Evolutionary conservation across 2,888 invertebrate species (phyloP), one percentile per base, ranked within the genome.

Genomic region (Meloe dianella): DNA sequence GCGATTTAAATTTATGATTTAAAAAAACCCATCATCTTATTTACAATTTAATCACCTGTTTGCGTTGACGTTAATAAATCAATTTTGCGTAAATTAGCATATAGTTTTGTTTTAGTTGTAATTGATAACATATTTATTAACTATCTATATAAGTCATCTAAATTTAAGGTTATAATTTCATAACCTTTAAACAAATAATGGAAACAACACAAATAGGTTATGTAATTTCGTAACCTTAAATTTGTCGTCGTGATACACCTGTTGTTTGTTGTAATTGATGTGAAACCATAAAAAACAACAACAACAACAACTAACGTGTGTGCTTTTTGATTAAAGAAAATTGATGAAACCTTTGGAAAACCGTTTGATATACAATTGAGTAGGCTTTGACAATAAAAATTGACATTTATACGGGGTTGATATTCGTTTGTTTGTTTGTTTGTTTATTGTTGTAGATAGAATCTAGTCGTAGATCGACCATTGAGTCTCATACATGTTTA

Each of bases 61-160:
- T 47, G 20, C 47, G 9, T n/a, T 47, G 47, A 20, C 47, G 20
- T 47, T 47, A 47, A 47, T 47, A 47, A 47, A 47, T 47, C 47
- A 47, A 47, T 20, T 38, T 17, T 10, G 6, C n/a, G 17, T 47
- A 47, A 47, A 47, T 47, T 47, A 47, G 20, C 47, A 47, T 47
- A 47, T 7, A n/a, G n/a, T n/a, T 38, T 17, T 38, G 2, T 41
- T n/a, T n/a, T n/a, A n/a, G n/a, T 32, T 32, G 27, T 27, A n/a
- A 27, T 27, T 27, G 2, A 27, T 27, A 27, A 27, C 27, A 35
- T 1, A 4, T 35, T 3, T 35, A 35, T 35, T 12, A 35, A n/a
- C n/a, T n/a, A n/a, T n/a, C 12, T 14, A 35, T 12, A 35, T 12
- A 35, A 6, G n/a, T 30, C 12, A 10, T 41, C n/a, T n/a, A n/a